Evolutionary conservation across 2,113 vertebrate species (phyloP).

Genomic region (Vidua chalybeata): DNA sequence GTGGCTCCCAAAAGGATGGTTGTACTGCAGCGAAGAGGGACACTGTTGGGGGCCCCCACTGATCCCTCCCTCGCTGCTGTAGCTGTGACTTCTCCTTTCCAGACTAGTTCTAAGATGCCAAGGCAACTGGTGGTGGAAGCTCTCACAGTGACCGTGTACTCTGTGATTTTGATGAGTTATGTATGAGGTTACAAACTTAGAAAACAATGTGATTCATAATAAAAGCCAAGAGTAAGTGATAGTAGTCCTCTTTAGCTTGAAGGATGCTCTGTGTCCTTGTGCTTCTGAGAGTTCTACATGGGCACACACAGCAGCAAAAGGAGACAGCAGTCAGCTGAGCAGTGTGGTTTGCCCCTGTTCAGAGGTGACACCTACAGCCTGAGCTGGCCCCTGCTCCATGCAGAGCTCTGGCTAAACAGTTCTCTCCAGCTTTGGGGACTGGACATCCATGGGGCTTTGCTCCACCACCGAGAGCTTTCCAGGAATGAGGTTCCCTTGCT

Average conservation of each 20-base stretch:
- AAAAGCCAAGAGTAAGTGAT: neutral
- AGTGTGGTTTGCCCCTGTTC: neutral
- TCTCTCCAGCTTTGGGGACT: neutral
- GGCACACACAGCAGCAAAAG: neutral
- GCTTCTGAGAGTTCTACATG: neutral
- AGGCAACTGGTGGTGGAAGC: neutral
- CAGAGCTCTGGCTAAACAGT: neutral
- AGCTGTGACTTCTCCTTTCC: neutral
- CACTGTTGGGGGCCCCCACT: neutral
- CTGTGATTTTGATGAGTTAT: neutral
- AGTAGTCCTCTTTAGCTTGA: neutral
- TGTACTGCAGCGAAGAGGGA: neutral
- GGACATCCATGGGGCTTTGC: neutral
- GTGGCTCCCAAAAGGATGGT: neutral
- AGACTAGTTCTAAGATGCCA: neutral
- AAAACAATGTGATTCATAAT: neutral
- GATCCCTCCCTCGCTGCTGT: neutral
- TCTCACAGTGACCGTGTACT: rapidly evolving
- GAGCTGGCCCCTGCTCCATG: neutral
- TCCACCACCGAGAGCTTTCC: neutral
- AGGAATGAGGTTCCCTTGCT: neutral
- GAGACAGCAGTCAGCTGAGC: neutral
- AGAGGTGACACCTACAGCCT: neutral
- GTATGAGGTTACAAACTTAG: neutral
- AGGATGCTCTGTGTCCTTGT: neutral